A percentile compares a stretch with the other conserved stretches of the same genome.
Conservation (phyloP, 1,140 invertebrate genomes). For the Pemphigus obesinymphae region DNA sequence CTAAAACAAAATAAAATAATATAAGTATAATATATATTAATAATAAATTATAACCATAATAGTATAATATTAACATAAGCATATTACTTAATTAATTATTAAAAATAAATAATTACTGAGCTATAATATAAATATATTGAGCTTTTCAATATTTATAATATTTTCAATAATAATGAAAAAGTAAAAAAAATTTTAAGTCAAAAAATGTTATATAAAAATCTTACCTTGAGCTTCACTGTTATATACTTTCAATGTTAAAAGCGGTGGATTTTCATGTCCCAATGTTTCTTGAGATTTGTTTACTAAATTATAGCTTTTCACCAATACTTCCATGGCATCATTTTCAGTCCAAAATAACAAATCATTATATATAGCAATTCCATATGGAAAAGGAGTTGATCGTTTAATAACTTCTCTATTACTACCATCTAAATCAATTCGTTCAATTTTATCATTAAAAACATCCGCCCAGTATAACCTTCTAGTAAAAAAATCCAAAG, state of each 20-base stretch:
- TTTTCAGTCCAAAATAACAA: slow-evolving; percentile 58
- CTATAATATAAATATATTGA: too few species aligned
- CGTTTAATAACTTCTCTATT: slow-evolving; percentile 50
- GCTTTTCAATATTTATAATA: neutral
- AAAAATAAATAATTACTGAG: too few species aligned
- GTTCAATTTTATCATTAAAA: slow-evolving; percentile 55
- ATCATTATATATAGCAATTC: slow-evolving; percentile 53
- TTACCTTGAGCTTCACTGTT: slow-evolving; percentile 54
- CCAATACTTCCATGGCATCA: slow-evolving; percentile 53
- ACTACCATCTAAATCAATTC: slow-evolving; percentile 53
- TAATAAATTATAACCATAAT: too few species aligned
- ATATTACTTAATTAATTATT: too few species aligned
- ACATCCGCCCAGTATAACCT: slow-evolving; percentile 59
- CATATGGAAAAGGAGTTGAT: slow-evolving; percentile 56
- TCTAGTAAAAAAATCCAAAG: slow-evolving; percentile 53
- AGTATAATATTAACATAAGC: too few species aligned
- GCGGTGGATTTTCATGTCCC: slow-evolving; percentile 55
- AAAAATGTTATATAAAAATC: slow-evolving; percentile 47
- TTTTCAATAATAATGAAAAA: neutral
- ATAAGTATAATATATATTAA: too few species aligned
- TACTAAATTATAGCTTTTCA: slow-evolving; percentile 54
- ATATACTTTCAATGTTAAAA: slow-evolving; percentile 63
- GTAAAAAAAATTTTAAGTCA: too few species aligned
- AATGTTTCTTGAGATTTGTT: slow-evolving; percentile 52
- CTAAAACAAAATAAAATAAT: slow-evolving; percentile 16